Evolutionary conservation across 2,888 invertebrate species (phyloP), one percentile per base, ranked within the genome.

Genomic region (Tipula lateralis): DNA sequence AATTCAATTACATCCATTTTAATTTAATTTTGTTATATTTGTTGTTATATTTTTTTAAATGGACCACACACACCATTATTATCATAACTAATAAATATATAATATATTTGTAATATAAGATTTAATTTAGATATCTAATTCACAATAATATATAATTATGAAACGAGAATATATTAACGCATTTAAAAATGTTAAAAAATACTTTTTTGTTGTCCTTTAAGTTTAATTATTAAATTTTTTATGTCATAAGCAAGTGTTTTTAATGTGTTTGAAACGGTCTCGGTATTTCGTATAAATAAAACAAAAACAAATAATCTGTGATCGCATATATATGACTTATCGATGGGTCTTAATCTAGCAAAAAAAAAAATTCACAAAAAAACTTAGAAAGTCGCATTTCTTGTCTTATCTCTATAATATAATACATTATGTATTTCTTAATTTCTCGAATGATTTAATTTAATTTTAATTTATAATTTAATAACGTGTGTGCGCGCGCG

Each of bases 1-100:
- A 88, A 84, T 84, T 84, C 29, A 82, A 66, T 24, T 66, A 66
- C 9, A 66, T 44, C 29, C 12, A n/a, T 82, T 30, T 82, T 30
- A 6, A 30, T 82, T 30, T 82, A 30, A 82, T 82, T 30, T 82
- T n/a, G n/a, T 32, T 82, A 82, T 82, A 82, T 82, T 82, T 30
- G 29, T 82, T 82, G 82, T 82, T 30, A 81, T 29, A 81, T 81
- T 83, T 83, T 83, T 83, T 34, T 36, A n/a, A 19, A 34, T 83
- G 83, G 83, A 83, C 83, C 83, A 83, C 36, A 83, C 16, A 83
- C 66, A 66, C 66, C 66, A 66, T 66, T 24, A 24, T 66, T 24
- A 66, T 66, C 66, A 66, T 66, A 44, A 24, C 66, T 66, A 66
- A 24, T 24, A 66, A 24, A 19, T 44, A 44, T n/a, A 44, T n/a